A percentile compares a stretch with the other conserved stretches of the same genome.
phyloP scores from a whole-genome alignment of 1,140 invertebrate genomes.

The Augochlora pura region DNA sequence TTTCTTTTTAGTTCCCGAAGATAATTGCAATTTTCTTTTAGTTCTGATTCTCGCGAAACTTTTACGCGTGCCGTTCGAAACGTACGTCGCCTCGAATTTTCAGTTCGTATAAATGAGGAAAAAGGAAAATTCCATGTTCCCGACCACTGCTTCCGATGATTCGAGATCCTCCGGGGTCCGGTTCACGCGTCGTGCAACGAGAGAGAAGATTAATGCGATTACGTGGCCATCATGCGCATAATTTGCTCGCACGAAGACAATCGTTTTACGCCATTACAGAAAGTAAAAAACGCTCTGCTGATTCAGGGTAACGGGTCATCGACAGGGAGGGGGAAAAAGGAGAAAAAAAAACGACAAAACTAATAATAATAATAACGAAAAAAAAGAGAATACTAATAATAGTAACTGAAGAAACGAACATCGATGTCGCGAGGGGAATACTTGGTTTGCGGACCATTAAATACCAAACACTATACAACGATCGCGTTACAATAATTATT shows the following conservation, averaged over 20 bases:
- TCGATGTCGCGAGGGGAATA: constrained; percentile 40
- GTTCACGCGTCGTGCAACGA: background rate
- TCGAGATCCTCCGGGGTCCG: background rate
- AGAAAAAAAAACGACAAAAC: constrained; percentile 1
- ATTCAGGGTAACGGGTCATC: constrained; percentile 36
- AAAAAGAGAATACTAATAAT: constrained; percentile 1
- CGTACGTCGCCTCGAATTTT: too few species aligned
- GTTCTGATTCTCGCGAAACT: too few species aligned
- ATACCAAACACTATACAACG: constrained; percentile 73
- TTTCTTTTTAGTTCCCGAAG: too few species aligned
- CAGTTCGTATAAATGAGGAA: too few species aligned
- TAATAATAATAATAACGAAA: background rate
- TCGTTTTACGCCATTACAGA: constrained; percentile 63
- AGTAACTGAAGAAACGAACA: constrained; percentile 6
- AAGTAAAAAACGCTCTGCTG: constrained; percentile 39
- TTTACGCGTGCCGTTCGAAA: too few species aligned
- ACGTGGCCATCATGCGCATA: background rate
- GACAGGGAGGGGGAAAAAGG: constrained; percentile 2
- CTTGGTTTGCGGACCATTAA: constrained; percentile 75
- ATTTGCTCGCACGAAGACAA: constrained; percentile 56
- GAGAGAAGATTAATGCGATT: background rate
- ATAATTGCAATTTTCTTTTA: too few species aligned
- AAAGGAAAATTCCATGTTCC: background rate
- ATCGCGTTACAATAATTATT: constrained; percentile 74
- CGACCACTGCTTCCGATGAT: too few species aligned